These are phyloP conservation scores for Petrocephalus microphthalmus DNA, from an alignment of 2,113 vertebrate genomes.

Conservation along the genomic window DNA sequence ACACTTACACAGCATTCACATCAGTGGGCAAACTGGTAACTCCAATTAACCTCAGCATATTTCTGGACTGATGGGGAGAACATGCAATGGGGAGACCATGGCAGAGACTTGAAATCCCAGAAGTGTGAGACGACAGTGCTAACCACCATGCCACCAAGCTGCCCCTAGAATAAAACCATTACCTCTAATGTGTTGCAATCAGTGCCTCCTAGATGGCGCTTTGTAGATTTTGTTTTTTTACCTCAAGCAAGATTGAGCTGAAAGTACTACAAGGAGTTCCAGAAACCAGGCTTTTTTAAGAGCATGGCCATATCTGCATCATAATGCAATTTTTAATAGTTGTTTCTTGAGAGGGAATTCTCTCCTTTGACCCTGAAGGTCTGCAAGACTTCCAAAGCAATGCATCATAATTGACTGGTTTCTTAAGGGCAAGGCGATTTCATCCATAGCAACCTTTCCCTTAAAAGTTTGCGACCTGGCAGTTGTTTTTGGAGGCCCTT, in stretches of 20 bases:
- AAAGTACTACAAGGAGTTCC: background rate
- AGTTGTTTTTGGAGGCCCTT: background rate
- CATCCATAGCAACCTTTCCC: background rate
- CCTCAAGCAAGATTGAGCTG: background rate
- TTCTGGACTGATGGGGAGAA: background rate
- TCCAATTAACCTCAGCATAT: background rate
- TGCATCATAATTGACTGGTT: background rate
- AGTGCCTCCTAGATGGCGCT: background rate
- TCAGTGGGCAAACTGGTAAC: background rate
- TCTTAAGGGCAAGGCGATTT: background rate
- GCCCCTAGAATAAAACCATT: background rate
- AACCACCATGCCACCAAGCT: background rate
- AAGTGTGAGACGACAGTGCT: background rate
- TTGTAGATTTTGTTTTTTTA: background rate
- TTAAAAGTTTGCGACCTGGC: background rate
- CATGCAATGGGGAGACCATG: background rate
- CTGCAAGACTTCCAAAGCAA: background rate
- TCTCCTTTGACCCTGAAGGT: slow-evolving; percentile 4
- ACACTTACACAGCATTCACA: background rate
- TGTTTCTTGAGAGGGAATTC: background rate
- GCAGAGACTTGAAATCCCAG: background rate
- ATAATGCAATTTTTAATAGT: background rate
- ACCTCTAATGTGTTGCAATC: background rate
- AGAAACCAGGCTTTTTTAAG: background rate
- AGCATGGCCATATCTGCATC: background rate